Evolutionary conservation across 2,888 invertebrate genomes (phyloP).

Genomic region (Nomada flava): DNA sequence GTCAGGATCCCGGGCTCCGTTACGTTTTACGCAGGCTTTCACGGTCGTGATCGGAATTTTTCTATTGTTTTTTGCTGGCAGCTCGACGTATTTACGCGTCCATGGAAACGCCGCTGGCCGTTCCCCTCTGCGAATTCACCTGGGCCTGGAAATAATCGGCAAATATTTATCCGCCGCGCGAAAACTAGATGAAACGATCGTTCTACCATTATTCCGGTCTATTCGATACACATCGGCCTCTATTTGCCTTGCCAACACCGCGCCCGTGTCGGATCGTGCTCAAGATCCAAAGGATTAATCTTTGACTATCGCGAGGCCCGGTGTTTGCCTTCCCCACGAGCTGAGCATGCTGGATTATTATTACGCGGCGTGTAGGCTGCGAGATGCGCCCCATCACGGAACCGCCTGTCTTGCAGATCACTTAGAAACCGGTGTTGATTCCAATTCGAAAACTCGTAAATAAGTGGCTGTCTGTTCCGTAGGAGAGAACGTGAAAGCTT

Average conservation of each 20-base stretch:
- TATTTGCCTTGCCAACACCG: conserved; percentile 47
- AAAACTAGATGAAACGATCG: conserved; percentile 23
- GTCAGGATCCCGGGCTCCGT: conserved; percentile 12
- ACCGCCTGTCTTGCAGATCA: conserved; percentile 59
- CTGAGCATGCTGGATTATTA: conserved; percentile 66
- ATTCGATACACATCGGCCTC: conserved; percentile 40
- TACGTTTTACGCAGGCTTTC: conserved; percentile 5
- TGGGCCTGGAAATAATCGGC: conserved; percentile 48
- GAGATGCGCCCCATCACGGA: conserved; percentile 42
- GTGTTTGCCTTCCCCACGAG: conserved; percentile 61
- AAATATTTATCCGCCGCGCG: conserved; percentile 38
- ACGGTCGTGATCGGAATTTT: conserved; percentile 39
- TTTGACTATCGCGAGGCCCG: conserved; percentile 56
- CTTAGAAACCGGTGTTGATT: conserved; percentile 37
- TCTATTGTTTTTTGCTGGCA: background rate
- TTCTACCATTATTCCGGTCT: conserved; percentile 48
- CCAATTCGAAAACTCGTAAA: conserved; percentile 50
- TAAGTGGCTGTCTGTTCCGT: conserved; percentile 9
- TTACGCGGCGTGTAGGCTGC: conserved; percentile 56
- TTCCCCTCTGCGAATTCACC: background rate
- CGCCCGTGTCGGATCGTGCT: conserved; percentile 48
- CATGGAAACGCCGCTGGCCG: background rate
- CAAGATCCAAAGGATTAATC: conserved; percentile 67
- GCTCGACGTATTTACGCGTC: conserved; percentile 18
- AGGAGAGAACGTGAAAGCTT: background rate